A percentile compares a stretch with the other conserved stretches of the same genome.
phyloP scores from a whole-genome alignment of 2,888 invertebrate species.

The Eutolmus rufibarbis region DNA sequence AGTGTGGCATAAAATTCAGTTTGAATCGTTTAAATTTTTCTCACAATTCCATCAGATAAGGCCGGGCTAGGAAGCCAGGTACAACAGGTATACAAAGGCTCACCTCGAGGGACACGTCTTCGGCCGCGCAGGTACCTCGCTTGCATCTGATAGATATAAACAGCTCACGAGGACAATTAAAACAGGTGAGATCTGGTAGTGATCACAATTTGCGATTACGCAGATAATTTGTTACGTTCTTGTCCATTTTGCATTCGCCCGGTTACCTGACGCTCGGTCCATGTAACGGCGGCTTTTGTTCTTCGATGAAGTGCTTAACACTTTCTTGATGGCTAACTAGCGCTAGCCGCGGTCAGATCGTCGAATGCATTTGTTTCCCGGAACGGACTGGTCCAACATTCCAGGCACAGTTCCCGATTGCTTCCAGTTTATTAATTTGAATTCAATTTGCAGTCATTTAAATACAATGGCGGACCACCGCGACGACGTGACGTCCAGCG shows the following conservation, averaged over 20 bases:
- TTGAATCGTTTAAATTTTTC: constrained; percentile 39
- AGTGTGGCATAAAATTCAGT: constrained; percentile 40
- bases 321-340: background rate
- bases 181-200: constrained; percentile 39
- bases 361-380: background rate
- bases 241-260: constrained; percentile 25
- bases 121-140: constrained; percentile 1
- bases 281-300: constrained; percentile 35
- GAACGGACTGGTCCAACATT: background rate
- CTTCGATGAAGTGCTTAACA: constrained; percentile 22
- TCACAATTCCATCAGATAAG: constrained; percentile 39
- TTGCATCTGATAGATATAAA: constrained; percentile 40
- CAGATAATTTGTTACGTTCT: constrained; percentile 39
- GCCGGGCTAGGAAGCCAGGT: constrained; percentile 2
- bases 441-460: constrained; percentile 41
- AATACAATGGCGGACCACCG: constrained; percentile 36
- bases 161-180: constrained; percentile 39
- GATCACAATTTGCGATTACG: constrained; percentile 38
- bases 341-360: background rate
- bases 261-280: background rate
- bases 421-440: constrained; percentile 38
- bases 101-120: constrained; percentile 3
- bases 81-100: constrained; percentile 17
- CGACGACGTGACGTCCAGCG: background rate
- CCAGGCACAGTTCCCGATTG: background rate